phyloP scores from a whole-genome alignment of 2,888 invertebrate species.

The Trichogramma evanescens region DNA sequence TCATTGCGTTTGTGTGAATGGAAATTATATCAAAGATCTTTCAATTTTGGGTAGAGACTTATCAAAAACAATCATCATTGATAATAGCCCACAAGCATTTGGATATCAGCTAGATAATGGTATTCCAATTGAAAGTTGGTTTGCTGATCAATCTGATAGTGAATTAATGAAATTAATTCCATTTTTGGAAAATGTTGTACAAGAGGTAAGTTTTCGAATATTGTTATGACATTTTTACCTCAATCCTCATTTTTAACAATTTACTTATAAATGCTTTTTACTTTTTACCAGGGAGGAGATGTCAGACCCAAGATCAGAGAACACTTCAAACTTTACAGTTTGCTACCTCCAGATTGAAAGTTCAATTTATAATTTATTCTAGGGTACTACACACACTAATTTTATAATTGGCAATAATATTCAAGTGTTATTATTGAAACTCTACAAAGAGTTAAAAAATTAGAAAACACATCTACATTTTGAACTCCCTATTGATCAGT shows the following conservation, averaged over 20 bases:
- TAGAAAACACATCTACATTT: too few species aligned
- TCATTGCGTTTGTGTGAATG: slow-evolving; percentile 90
- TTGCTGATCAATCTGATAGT: slow-evolving; percentile 79
- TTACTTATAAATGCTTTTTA: neutral
- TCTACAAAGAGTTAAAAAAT: slow-evolving; percentile 18
- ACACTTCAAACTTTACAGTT: slow-evolving; percentile 82
- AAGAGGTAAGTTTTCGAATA: slow-evolving; percentile 56
- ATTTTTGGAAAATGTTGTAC: slow-evolving; percentile 78
- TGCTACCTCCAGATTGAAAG: slow-evolving; percentile 72
- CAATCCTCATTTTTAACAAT: neutral
- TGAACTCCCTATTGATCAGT: too few species aligned
- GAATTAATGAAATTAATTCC: slow-evolving; percentile 88
- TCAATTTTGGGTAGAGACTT: slow-evolving; percentile 87
- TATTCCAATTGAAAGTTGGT: slow-evolving; percentile 96
- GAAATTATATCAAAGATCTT: slow-evolving; percentile 93
- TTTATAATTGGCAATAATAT: slow-evolving; percentile 11
- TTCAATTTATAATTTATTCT: slow-evolving; percentile 11
- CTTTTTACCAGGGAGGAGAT: slow-evolving; percentile 70
- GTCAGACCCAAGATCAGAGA: slow-evolving; percentile 87
- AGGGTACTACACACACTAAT: too few species aligned
- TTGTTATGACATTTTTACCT: neutral
- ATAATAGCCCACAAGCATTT: slow-evolving; percentile 89
- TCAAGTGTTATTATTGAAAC: slow-evolving; percentile 7
- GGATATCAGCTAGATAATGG: slow-evolving; percentile 91
- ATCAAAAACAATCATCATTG: slow-evolving; percentile 78